A percentile compares a stretch with the other conserved stretches of the same genome.
These are phyloP conservation scores for Gavialis gangeticus DNA, from an alignment of 2,113 vertebrate genomes.

Conservation along the genomic window DNA sequence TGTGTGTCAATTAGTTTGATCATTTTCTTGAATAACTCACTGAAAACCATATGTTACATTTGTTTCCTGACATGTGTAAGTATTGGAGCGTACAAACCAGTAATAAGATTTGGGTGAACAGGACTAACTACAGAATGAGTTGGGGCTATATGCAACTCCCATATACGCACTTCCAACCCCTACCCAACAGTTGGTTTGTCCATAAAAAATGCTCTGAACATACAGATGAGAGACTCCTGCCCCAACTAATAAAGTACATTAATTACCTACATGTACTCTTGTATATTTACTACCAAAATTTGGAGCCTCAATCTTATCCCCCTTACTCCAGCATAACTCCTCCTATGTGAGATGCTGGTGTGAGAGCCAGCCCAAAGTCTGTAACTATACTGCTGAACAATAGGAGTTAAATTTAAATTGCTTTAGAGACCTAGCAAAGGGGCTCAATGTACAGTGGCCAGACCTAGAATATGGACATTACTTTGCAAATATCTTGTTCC, in stretches of 20 bases:
- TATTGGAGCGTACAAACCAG: not conserved
- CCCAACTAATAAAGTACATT: not conserved
- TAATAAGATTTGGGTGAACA: not conserved
- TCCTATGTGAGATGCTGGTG: not conserved
- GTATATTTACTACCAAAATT: not conserved
- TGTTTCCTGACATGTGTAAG: conserved; percentile 46
- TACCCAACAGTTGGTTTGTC: not conserved
- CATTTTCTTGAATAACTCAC: not conserved
- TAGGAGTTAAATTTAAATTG: not conserved
- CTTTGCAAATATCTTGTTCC: not conserved
- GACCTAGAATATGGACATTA: not conserved
- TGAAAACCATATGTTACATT: conserved; percentile 44
- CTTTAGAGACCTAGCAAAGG: not conserved
- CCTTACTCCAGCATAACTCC: not conserved
- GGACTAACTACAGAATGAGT: not conserved
- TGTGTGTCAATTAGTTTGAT: conserved; percentile 14
- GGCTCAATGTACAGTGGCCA: not conserved
- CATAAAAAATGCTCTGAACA: not conserved
- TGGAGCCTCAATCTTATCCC: not conserved
- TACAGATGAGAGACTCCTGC: not conserved
- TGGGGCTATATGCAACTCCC: too few relatives aligned
- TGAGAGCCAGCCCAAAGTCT: not conserved
- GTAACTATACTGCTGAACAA: not conserved
- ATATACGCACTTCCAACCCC: not conserved
- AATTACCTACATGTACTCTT: fast-evolving